phyloP scores from a whole-genome alignment of 2,888 invertebrate genomes.

The Trichogramma evanescens region DNA sequence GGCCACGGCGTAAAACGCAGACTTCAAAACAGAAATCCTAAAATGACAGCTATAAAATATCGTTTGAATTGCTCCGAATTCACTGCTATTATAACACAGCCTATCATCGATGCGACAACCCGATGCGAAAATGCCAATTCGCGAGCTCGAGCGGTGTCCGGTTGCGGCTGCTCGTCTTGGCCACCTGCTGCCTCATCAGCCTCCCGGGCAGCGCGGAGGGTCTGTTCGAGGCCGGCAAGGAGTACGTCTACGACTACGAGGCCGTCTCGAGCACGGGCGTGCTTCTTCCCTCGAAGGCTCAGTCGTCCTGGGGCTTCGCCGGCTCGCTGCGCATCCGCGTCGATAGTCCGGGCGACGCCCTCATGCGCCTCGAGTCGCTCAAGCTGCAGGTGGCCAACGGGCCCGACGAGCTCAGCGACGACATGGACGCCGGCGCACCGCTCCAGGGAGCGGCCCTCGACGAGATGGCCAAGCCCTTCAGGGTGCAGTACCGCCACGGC shows the following conservation, averaged over 20 bases:
- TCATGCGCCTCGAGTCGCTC: constrained; percentile 27
- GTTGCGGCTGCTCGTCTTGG: too few relatives aligned
- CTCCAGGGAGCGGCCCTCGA: constrained; percentile 18
- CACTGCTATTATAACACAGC: too few relatives aligned
- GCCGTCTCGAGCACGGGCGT: constrained; percentile 40
- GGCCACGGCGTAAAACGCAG: too few relatives aligned
- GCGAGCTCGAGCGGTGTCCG: too few relatives aligned
- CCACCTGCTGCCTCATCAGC: too few relatives aligned
- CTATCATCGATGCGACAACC: too few relatives aligned
- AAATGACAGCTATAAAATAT: too few relatives aligned
- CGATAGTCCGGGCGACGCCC: constrained; percentile 4
- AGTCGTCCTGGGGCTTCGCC: constrained; percentile 39
- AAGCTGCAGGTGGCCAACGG: constrained; percentile 35
- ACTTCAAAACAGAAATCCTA: too few relatives aligned
- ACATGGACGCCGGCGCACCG: constrained; percentile 19
- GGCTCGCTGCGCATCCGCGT: constrained; percentile 36
- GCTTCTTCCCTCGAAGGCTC: constrained; percentile 36
- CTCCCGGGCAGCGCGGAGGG: constrained; percentile 10
- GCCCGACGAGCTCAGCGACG: constrained; percentile 17
- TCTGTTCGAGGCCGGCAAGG: constrained; percentile 37
- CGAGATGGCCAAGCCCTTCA: constrained; percentile 39
- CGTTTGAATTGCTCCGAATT: too few relatives aligned
- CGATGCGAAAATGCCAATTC: too few relatives aligned
- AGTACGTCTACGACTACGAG: constrained; percentile 38
- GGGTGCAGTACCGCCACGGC: constrained; percentile 34